Evolutionary conservation across 2,113 vertebrate genomes (phyloP), one percentile per base, ranked within the genome.

Genomic region (Pachyramphus minor): DNA sequence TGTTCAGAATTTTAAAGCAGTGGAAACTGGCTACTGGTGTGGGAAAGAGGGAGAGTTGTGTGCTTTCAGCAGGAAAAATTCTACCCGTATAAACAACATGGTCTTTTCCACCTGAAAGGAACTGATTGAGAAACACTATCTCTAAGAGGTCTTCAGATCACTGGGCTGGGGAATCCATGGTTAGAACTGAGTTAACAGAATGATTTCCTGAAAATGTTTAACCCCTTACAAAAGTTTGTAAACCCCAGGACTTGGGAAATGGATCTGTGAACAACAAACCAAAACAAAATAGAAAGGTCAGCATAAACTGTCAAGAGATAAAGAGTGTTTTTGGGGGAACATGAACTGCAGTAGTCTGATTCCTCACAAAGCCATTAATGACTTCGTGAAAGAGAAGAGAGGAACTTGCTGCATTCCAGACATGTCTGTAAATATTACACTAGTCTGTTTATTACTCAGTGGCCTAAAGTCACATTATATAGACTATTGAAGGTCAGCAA

Each of bases 401-500:
- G 95, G 80, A 96, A 94, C 60, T 87, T n/a, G 37, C 8, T 56
- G 74, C 88, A 90, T 97, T 96, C 88, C 93, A 96, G 84, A 92
- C 83, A 90, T 87, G 94, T 93, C 89, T 94, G 84, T 90, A 97
- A 96, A 91, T 88, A 92, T 94, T 96, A 95, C 84, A 71, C 73
- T 87, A 94, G 78, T 60, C 89, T 97, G 69, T 97, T 95, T 93
- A 97, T 97, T 94, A 91, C 94, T 89, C n/a, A 66, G 79, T 87
- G 80, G 93, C 90, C 94, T 93, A 95, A 96, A 96, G 85, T 97
- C 92, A 94, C 91, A 96, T 88, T 92, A 74, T 63, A 89, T 89
- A 95, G 89, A 96, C 71, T 91, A 90, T 53, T 69, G 92, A 97
- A 96, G 94, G 96, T 97, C 95, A 97, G 81, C 80, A 87, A 59